Base-by-base conservation (phyloP, 2,888 invertebrate genomes). In the Drosophila pseudotalamancana region DNA sequence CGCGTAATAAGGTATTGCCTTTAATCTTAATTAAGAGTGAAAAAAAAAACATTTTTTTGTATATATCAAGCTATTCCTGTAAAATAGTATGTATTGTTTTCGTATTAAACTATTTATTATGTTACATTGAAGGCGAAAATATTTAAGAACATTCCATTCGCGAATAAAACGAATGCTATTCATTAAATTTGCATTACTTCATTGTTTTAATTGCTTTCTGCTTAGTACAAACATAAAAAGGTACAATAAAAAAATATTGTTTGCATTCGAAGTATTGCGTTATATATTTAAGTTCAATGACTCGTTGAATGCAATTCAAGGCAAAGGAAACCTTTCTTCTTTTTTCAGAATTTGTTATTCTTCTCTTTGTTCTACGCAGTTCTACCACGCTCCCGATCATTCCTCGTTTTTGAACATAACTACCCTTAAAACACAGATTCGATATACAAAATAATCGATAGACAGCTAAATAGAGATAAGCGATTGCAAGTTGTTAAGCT, bases 71-170 rank as follows among this genome's bases (percentile, higher is more conserved):
- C 53, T 61, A 49, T 56, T 62, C 29, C 61, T 77, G 69, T 80
- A 78, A 64, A 69, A 53, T 73, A 78, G 71, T 63, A 43, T 63
- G 68, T 72, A 72, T 79, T 81, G 80, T 76, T 82, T 75, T 70
- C 64, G 72, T 74, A 68, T 68, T 57, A 63, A 79, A 56, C 37
- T 78, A 80, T 79, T 80, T 80, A 80, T 80, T 70, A 57, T 75
- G 62, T 67, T 79, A 74, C 43, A 63, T 68, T 69, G 51, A 77
- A 72, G 39, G 56, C 60, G 48, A 65, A 68, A 61, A 71, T 43
- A 59, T 27, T 60, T 45, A 51, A 59, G 27, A 27, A 46, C 40
- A 55, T 69, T 65, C 39, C 51, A 72, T 66, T 72, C 69, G 57
- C 46, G 29, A 72, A 63, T 57, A 63, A 72, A 67, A 46, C 72